Evolutionary conservation across 2,113 vertebrate genomes (phyloP), one percentile per base, ranked within the genome.

Genomic region (Promerops cafer): DNA sequence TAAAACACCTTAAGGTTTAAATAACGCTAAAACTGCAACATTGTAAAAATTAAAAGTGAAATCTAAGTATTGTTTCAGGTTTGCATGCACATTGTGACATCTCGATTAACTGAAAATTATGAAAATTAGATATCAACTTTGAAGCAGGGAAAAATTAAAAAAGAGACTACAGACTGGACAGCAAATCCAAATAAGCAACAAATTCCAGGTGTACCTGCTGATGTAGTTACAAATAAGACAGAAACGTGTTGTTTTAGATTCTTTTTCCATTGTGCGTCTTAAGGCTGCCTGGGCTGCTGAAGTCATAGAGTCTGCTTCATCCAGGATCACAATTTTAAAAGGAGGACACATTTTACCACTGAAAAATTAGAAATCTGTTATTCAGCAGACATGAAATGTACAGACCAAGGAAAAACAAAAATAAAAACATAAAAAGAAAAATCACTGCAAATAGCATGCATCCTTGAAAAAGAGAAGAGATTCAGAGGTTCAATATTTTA

Each of bases 181-280:
- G 28, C 16, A 88, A 83, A 35, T 61, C 26, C 47, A 85, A 78
- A 77, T 13, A 37, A 79, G 45, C 10, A 30, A 37, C 19, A 42
- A 66, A 70, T 40, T 21, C 42, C 56, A 74, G n/a, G 80, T 90
- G 13, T 86, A 99, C 99, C 99, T 98, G 98, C 99, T 99, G 97
- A 99, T 98, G 80, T 99, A 99, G 97, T 99, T 99, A 96, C 99
- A 99, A 97, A 99, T 99, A 89, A 99, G 99, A 72, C 99, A 99
- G 97, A 99, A 99, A 35, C 99, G 99, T 3, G 99, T 99, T 59
- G 99, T 99, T 95, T 99, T 99, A 4, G 99, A 99, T 91, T 99
- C 98, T 77, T 99, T 99, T 96, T 99, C 99, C 99, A 99, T 99
- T n/a, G 99, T 99, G 45, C 99, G 98, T 35, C 99, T 98, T 76